Evolutionary conservation across 2,113 vertebrate species (phyloP), one percentile per base, ranked within the genome.

Genomic region (Barnardius zonarius): DNA sequence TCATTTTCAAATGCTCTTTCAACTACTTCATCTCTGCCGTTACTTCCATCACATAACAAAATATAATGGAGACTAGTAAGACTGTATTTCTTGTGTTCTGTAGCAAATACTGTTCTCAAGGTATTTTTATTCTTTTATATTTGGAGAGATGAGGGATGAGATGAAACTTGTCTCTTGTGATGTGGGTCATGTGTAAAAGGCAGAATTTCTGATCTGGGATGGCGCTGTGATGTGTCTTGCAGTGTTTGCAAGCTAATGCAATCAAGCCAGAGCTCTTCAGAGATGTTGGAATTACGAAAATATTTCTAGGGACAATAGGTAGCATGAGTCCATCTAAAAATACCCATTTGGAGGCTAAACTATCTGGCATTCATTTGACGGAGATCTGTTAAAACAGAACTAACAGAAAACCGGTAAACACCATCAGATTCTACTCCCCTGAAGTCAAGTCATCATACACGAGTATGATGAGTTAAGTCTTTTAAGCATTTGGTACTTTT

Each of bases 191-290:
- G 17, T 72, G 59, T 82, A 92, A 86, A 83, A 92, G 77, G 73
- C 73, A 93, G 79, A 88, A 94, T 84, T 75, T 88, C 54, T 94
- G 64, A 23, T 93, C 88, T 87, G 75, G 41, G 57, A 82, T 92
- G 81, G 86, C 93, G 88, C 93, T 95, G 66, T 93, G 92, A 94
- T 86, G 92, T 76, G 83, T 92, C 86, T 90, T 94, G 76, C 81
- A 89, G 67, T 77, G 61, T 64, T 66, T 73, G 55, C 90, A 82
- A 85, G 70, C 59, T 90, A 51, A 93, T 93, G 74, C 48, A 83
- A 90, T 82, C 72, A 95, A 95, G 72, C 68, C 80, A 82, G 93
- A 94, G 83, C 43, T 90, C 86, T 91, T 92, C 48, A 91, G 48
- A 96, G 64, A 59, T 39, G 24, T 28, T 57, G 74, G 27, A 39